Conservation (phyloP, 2,797 vertebrate genomes). For the Hippocampus kuda region DNA sequence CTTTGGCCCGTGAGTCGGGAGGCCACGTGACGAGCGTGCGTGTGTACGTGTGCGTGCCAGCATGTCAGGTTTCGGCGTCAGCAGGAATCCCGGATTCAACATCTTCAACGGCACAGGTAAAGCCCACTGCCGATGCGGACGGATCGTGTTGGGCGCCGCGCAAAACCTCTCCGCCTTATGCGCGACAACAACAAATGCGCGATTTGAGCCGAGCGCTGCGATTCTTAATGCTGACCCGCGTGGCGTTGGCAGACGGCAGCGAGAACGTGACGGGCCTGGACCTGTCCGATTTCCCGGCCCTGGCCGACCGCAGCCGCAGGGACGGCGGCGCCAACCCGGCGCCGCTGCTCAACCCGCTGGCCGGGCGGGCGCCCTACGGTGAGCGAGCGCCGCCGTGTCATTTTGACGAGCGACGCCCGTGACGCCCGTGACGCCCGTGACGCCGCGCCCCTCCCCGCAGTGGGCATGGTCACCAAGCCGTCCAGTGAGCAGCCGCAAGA, state of each 20-base stretch:
- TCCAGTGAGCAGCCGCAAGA: conserved; percentile 97
- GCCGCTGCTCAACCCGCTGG: conserved; percentile 94
- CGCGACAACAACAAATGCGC: too few species aligned
- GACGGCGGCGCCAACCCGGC: conserved; percentile 93
- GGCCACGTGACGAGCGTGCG: neutral
- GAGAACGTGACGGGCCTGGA: conserved; percentile 97
- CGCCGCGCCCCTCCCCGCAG: conserved; percentile 45
- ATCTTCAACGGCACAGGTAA: conserved; percentile 98
- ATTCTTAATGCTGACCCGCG: too few species aligned
- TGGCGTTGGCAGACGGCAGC: conserved; percentile 77
- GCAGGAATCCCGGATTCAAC: conserved; percentile 96
- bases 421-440: too few species aligned
- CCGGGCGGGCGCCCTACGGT: conserved; percentile 96
- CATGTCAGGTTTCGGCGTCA: conserved; percentile 98
- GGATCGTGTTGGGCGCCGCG: too few species aligned
- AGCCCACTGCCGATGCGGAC: too few species aligned
- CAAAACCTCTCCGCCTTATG: neutral
- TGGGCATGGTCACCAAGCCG: conserved; percentile 99
- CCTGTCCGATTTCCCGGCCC: conserved; percentile 93
- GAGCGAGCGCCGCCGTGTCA: conserved; percentile 20
- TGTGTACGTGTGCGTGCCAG: conserved; percentile 51
- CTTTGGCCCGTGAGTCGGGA: neutral
- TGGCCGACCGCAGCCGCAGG: conserved; percentile 93
- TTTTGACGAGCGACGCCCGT: neutral
- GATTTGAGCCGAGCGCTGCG: too few species aligned